These are phyloP conservation scores for Drusus annulatus DNA, from an alignment of 1,140 invertebrate species.

Conservation along the genomic window DNA sequence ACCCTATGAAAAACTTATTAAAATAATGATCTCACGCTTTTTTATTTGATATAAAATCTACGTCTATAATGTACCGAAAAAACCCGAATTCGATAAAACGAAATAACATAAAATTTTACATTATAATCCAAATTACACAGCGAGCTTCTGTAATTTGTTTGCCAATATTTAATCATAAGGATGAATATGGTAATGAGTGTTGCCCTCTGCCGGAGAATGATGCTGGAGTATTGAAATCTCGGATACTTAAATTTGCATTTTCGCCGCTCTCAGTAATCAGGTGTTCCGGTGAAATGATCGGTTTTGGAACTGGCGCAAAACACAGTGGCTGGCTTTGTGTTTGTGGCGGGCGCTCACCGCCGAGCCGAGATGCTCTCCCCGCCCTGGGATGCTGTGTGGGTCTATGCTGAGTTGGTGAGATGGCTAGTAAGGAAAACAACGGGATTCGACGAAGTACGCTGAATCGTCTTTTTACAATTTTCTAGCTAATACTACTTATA, in stretches of 20 bases:
- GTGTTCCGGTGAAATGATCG: conserved; percentile 23
- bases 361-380: no score
- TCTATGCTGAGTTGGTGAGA: neutral
- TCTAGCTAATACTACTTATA: no score
- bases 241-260: conserved; percentile 39
- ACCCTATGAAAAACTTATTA: no score
- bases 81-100: neutral
- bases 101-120: conserved; percentile 1
- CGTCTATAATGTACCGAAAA: neutral
- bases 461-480: no score
- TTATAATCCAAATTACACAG: conserved; percentile 19
- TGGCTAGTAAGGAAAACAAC: no score
- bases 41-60: no score
- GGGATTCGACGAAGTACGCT: no score
- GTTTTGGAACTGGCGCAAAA: neutral
- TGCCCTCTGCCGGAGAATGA: neutral
- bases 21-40: no score
- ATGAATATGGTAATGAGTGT: neutral
- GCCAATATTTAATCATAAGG: conserved; percentile 27
- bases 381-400: no score
- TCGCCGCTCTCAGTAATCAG: conserved; percentile 8
- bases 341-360: no score
- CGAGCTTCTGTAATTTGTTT: conserved; percentile 22
- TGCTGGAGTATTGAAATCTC: conserved; percentile 21
- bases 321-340: neutral